phyloP scores from a whole-genome alignment of 2,797 vertebrate species.

The Danio choprae region DNA sequence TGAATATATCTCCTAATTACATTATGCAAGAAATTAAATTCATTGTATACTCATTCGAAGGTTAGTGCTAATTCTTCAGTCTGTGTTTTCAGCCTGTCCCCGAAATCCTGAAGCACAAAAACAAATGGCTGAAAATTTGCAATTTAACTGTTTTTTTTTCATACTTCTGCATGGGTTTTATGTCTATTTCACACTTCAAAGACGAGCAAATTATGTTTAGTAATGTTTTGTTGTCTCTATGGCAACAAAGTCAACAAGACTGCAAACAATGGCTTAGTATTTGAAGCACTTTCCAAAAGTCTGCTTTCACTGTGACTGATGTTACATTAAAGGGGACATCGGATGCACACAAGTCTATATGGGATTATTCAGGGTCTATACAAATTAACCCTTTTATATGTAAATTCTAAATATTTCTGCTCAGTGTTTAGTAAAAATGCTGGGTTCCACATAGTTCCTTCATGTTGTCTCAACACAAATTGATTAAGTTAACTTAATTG shows the following conservation, averaged over 20 bases:
- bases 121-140: neutral
- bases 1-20: neutral
- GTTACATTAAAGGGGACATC: neutral
- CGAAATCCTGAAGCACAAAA: conserved; percentile 2
- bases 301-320: neutral
- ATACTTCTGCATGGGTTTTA: neutral
- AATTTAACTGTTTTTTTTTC: neutral
- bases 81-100: neutral
- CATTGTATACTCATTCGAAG: neutral
- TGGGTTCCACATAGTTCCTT: too few relatives aligned
- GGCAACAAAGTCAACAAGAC: conserved; percentile 2
- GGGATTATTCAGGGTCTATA: too few relatives aligned
- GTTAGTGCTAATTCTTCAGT: neutral
- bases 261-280: neutral
- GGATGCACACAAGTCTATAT: too few relatives aligned
- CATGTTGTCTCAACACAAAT: too few relatives aligned
- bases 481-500: too few relatives aligned
- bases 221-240: conserved; percentile 23
- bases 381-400: too few relatives aligned
- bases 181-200: conserved; percentile 20
- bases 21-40: neutral
- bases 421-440: too few relatives aligned
- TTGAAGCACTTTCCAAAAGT: neutral
- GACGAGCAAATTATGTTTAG: neutral
- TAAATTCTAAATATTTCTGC: too few relatives aligned